Evolutionary conservation across 1,140 invertebrate genomes (phyloP).

Genomic region (Mya arenaria): DNA sequence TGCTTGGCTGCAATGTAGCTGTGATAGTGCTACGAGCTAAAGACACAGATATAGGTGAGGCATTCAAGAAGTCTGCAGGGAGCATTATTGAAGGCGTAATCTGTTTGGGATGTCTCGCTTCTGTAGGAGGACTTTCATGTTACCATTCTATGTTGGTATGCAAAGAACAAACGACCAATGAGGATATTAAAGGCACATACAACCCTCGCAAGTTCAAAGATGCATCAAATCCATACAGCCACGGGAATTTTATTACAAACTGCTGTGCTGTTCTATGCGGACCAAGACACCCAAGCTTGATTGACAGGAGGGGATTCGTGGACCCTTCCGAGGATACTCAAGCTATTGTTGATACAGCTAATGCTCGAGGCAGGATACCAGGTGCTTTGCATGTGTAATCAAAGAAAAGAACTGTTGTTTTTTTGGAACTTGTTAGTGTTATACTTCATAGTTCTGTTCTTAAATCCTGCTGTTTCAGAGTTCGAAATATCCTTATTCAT

Average conservation of each 20-base stretch:
- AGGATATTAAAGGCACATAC: constrained; percentile 49
- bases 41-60: constrained; percentile 39
- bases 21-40: constrained; percentile 41
- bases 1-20: constrained; percentile 49
- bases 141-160: constrained; percentile 46
- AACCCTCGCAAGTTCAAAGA: constrained; percentile 47
- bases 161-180: constrained; percentile 45
- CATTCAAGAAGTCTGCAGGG: constrained; percentile 47
- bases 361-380: not conserved
- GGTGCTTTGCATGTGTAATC: not conserved
- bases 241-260: constrained; percentile 45
- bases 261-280: constrained; percentile 41
- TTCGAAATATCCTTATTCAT: too few relatives aligned
- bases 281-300: constrained; percentile 37
- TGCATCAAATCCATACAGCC: constrained; percentile 42
- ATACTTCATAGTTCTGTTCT: too few relatives aligned
- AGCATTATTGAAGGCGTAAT: constrained; percentile 50
- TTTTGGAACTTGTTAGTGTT: too few relatives aligned
- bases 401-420: not conserved
- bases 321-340: constrained; percentile 34
- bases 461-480: too few relatives aligned
- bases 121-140: constrained; percentile 46
- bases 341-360: not conserved
- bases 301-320: constrained; percentile 51
- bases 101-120: constrained; percentile 41